Evolutionary conservation across 2,797 vertebrate genomes (phyloP), one percentile per base, ranked within the genome.

Genomic region (Sebastes aleutianus): DNA sequence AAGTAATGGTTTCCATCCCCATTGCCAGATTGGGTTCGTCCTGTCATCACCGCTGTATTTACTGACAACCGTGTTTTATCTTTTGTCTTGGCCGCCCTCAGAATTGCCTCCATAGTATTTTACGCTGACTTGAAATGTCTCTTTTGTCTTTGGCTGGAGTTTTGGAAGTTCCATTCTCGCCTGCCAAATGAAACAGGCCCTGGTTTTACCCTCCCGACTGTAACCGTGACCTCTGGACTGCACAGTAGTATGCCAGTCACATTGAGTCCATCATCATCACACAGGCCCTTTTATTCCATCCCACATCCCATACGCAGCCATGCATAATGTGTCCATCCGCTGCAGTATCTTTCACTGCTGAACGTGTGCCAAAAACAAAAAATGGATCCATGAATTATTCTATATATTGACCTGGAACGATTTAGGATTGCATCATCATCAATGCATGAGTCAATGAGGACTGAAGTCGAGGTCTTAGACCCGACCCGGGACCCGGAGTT

Each of bases 1-100:
- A 93, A 85, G 91, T 94, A 95, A 96, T 95, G 91, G 86, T 94
- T 95, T 95, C 94, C 94, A 95, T 95, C 91, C 90, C 84, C 22
- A 76, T 82, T 91, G 91, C 92, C 94, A 94, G 90, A 93, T 90
- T 87, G 89, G 84, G 87, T 91, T 83, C 34, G 87, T 93, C 88
- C 88, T 94, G 91, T 94, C 92, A 94, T 92, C 92, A 85, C 85
- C 54, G 61, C 87, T 87, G 86, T 87, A 82, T 87, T 91, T 89
- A 89, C 91, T 87, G 91, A 93, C 91, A 91, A 82, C 82, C 86
- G 84, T 91, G 88, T 93, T 91, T 89, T 79, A 92, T 87, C 82
- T 93, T 93, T 92, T 85, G 87, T 93, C 91, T 92, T 83, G 88
- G 90, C 92, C 82, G 79, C 78, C 85, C 86, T 89, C 66, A 26